Percentiles rank a stretch among this genome's conserved stretches.
These are phyloP conservation scores for Halcyon badia DNA, from an alignment of 2,797 vertebrate genomes.

Conservation along the genomic window DNA sequence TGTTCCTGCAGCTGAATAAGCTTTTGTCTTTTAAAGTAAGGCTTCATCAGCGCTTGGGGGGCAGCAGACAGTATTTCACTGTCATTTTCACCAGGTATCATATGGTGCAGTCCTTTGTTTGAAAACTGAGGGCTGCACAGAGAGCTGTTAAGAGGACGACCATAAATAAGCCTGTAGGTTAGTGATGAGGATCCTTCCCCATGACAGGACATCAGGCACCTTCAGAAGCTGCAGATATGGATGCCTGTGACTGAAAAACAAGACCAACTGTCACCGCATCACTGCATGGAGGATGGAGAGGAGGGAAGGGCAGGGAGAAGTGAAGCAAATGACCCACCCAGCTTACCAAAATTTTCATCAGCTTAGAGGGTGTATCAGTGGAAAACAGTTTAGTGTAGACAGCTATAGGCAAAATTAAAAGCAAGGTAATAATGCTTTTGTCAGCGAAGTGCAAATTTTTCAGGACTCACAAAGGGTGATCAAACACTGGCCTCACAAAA, in stretches of 20 bases:
- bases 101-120: not conserved
- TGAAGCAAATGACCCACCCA: not conserved
- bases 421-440: not conserved
- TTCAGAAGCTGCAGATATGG: not conserved
- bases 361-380: not conserved
- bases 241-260: not conserved
- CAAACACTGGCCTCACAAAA: not conserved
- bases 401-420: not conserved
- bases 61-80: not conserved
- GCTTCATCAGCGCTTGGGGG: not conserved
- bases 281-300: not conserved
- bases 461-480: not conserved
- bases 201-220: not conserved
- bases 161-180: rapidly evolving
- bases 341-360: not conserved
- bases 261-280: not conserved
- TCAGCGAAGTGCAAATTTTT: not conserved
- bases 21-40: not conserved
- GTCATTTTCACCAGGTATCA: not conserved
- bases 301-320: not conserved
- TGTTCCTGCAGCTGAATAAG: not conserved
- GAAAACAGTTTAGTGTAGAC: not conserved
- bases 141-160: not conserved
- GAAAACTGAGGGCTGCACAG: not conserved
- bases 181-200: not conserved